Percentiles rank a stretch among this genome's conserved stretches.
These are phyloP conservation scores for Urocitellus parryii DNA, from an alignment of 2,113 vertebrate species.

Conservation along the genomic window DNA sequence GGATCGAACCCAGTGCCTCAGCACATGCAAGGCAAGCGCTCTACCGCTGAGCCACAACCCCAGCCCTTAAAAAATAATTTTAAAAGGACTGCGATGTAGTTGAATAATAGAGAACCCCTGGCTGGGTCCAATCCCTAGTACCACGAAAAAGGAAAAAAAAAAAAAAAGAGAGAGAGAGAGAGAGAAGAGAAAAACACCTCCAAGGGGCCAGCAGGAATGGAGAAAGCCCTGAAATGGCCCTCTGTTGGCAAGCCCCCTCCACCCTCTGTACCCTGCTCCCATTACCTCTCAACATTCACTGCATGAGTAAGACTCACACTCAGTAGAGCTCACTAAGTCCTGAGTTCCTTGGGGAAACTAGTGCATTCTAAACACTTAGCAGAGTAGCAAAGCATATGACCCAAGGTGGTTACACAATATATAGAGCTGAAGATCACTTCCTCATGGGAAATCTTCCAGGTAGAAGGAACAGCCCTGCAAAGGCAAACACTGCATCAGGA, in stretches of 20 bases:
- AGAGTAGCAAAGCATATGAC: background rate
- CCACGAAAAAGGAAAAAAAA: too few relatives aligned
- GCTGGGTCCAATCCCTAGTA: too few relatives aligned
- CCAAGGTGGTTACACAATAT: fast-evolving
- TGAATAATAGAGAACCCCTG: too few relatives aligned
- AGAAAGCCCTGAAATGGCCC: background rate
- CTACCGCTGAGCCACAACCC: too few relatives aligned
- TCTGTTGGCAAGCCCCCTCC: background rate
- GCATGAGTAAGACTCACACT: background rate
- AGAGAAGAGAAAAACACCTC: background rate
- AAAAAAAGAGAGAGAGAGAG: too few relatives aligned
- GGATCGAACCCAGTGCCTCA: too few relatives aligned
- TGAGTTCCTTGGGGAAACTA: background rate
- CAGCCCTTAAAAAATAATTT: too few relatives aligned
- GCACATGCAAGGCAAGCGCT: too few relatives aligned
- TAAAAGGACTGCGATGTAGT: too few relatives aligned
- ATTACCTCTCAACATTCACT: background rate
- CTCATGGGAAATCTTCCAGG: background rate
- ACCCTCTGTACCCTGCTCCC: background rate
- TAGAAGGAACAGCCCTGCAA: background rate
- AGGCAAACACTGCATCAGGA: background rate
- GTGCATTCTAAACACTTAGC: background rate
- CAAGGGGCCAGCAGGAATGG: background rate
- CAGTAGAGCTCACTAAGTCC: background rate
- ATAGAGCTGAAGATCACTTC: background rate